Percentiles rank a stretch among this genome's conserved stretches.
Evolutionary conservation across 2,888 invertebrate genomes (phyloP).

Genomic region (Cinara cedri): DNA sequence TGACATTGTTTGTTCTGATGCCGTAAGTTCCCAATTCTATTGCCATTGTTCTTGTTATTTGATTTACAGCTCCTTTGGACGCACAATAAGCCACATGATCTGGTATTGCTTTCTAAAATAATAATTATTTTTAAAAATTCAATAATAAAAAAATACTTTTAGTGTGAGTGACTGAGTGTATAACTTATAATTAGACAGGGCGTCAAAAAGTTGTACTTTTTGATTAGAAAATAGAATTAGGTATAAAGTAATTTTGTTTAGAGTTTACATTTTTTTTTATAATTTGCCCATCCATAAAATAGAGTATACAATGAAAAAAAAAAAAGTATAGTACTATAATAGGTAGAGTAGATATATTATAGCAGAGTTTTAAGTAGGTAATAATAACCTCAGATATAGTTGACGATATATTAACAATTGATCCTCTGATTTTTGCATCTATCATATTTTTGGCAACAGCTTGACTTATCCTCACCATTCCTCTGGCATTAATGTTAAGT

Average conservation of each 20-base stretch:
- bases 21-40: conserved; percentile 81
- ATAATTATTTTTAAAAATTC: too few relatives aligned
- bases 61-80: conserved; percentile 88
- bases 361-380: too few relatives aligned
- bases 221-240: too few relatives aligned
- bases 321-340: too few relatives aligned
- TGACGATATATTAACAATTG: conserved; percentile 91
- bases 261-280: too few relatives aligned
- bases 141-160: too few relatives aligned
- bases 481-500: conserved; percentile 82
- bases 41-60: conserved; percentile 81
- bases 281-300: too few relatives aligned
- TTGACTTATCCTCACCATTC: conserved; percentile 84
- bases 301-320: too few relatives aligned
- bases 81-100: conserved; percentile 84
- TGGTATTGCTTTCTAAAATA: conserved; percentile 69
- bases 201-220: too few relatives aligned
- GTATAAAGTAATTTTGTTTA: too few relatives aligned
- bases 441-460: conserved; percentile 77
- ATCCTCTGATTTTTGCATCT: conserved; percentile 72
- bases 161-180: not conserved
- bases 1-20: conserved; percentile 89
- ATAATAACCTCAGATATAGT: conserved; percentile 74
- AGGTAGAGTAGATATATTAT: too few relatives aligned
- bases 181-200: too few relatives aligned